Base-by-base conservation (phyloP, 2,888 invertebrate species). In the Rhimphoctona megacephalus region DNA sequence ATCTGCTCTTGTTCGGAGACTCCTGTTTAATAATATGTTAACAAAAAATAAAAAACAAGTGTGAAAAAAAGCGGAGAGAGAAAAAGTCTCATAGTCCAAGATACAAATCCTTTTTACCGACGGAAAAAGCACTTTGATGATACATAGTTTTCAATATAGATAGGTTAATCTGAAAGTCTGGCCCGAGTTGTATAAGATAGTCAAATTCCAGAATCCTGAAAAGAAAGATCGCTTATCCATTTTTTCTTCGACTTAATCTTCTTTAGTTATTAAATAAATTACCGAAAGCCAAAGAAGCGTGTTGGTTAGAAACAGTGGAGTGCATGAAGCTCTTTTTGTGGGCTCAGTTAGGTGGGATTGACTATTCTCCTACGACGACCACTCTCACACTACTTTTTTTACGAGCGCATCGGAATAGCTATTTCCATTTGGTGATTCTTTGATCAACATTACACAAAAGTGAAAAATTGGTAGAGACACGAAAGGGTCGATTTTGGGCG, bases 11-110 rank as follows among this genome's bases (percentile, higher is more conserved):
- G 49, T 54, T 57, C 74, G 57, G 2, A 61, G 36, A 30, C 69
- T 11, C 30, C 64, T 49, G 73, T 54, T 52, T 52, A 52, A 81
- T 83, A 83, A 83, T 79, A 54, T 66, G 74, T 67, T 67, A 57
- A 81, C 67, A 8, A 14, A 70, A 57, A 80, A 74, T 72, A 64
- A 78, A 81, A 67, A 77, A 49, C 80, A 39, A 43, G 52, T 5
- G n/a, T n/a, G 22, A 69, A 69, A 25, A 22, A 22, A 67, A 4
- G 61, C 30, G 52, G 61, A 52, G 61, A 36, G 72, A 69, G 22
- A 72, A 82, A 84, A 79, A 72, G 76, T 67, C 80, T 67, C 49
- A 52, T n/a, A 39, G 64, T 46, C 67, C 54, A 25, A 25, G 43
- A 43, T 14, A 43, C 14, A 14, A 43, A 43, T 14, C 14, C 14